A percentile compares a stretch with the other conserved stretches of the same genome.
Evolutionary conservation across 2,797 vertebrate species (phyloP).

Genomic region (Protonibea diacanthus): DNA sequence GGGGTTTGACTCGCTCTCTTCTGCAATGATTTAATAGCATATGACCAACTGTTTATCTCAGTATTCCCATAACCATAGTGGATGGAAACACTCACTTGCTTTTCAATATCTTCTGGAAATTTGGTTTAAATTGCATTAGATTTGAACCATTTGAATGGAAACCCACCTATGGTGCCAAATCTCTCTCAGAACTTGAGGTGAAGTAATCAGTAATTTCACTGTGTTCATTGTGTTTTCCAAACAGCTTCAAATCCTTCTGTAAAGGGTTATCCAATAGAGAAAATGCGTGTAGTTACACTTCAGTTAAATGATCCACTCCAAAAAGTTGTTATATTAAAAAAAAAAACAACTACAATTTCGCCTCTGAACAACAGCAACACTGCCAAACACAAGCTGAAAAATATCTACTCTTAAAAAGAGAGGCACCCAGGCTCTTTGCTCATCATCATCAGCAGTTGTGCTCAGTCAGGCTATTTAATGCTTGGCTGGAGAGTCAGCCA

Average conservation of each 20-base stretch:
- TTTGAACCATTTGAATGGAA: neutral
- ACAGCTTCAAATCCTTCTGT: conserved; percentile 5
- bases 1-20: neutral
- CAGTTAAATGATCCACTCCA: conserved; percentile 57
- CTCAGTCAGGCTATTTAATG: conserved; percentile 67
- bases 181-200: neutral
- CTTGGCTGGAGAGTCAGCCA: conserved; percentile 58
- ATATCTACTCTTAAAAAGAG: conserved; percentile 41
- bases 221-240: conserved; percentile 22
- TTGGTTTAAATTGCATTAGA: neutral
- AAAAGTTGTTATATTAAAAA: conserved; percentile 41
- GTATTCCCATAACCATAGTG: neutral
- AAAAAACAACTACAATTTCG: conserved; percentile 15
- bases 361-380: conserved; percentile 30
- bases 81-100: conserved; percentile 2
- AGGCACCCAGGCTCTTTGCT: conserved; percentile 51
- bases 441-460: conserved; percentile 49
- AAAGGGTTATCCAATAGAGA: conserved; percentile 26
- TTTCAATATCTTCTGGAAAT: neutral
- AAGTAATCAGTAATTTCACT: conserved; percentile 20
- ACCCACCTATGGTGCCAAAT: neutral
- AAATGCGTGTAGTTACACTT: conserved; percentile 34
- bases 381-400: conserved; percentile 48
- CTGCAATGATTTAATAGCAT: neutral
- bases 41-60: neutral